A percentile compares a stretch with the other conserved stretches of the same genome.
These are phyloP conservation scores for Heliopora coerulea DNA, from an alignment of 92 coral and sea anemone species.

Conservation along the genomic window DNA sequence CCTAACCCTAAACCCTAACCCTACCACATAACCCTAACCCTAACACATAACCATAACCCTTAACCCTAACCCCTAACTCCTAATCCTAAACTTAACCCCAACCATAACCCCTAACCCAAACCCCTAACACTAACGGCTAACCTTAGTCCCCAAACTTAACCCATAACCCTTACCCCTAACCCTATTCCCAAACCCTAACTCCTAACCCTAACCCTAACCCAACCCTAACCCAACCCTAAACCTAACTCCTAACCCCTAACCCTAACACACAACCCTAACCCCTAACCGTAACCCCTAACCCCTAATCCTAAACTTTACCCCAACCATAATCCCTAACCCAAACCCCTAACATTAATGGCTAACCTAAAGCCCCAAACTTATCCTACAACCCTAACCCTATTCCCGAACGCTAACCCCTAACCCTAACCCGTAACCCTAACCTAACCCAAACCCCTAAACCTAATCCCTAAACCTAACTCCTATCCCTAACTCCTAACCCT, in stretches of 20 bases:
- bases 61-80: slow-evolving; percentile 26
- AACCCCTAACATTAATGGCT: slow-evolving; percentile 16
- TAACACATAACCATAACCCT: background rate
- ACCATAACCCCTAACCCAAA: slow-evolving; percentile 41
- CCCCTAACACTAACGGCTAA: slow-evolving; percentile 26
- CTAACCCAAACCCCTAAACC: slow-evolving; percentile 10
- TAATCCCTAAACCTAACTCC: slow-evolving; percentile 26
- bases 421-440: slow-evolving; percentile 10
- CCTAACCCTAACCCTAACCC: slow-evolving; percentile 12
- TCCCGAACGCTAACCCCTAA: background rate
- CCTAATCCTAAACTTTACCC: slow-evolving; percentile 15
- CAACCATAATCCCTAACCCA: too few species aligned
- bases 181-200: slow-evolving; percentile 10
- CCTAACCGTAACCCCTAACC: slow-evolving; percentile 29
- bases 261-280: slow-evolving; percentile 11
- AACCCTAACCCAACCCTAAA: background rate
- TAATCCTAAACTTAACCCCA: slow-evolving; percentile 30
- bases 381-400: slow-evolving; percentile 1
- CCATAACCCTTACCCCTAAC: slow-evolving; percentile 35
- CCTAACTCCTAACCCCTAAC: slow-evolving; percentile 9
- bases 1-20: slow-evolving; percentile 29
- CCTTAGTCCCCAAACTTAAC: slow-evolving; percentile 3
- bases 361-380: slow-evolving; percentile 3
- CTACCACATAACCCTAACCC: slow-evolving; percentile 25
- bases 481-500: slow-evolving; percentile 10